A percentile compares a stretch with the other conserved stretches of the same genome.
phyloP scores from a whole-genome alignment of 2,797 vertebrate species.

The Garrulus glandarius region DNA sequence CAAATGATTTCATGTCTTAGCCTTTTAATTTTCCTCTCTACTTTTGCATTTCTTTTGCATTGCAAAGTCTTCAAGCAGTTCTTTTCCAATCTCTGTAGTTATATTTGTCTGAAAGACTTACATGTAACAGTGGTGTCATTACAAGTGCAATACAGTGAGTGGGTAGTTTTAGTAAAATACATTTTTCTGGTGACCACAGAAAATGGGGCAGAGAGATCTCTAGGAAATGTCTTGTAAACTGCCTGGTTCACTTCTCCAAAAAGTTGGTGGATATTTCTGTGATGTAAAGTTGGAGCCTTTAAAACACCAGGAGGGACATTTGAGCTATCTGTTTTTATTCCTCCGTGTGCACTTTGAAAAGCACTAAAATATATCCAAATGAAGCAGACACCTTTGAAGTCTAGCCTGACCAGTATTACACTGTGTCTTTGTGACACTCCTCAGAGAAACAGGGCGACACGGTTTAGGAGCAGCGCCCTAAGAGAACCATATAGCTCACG shows the following conservation, averaged over 20 bases:
- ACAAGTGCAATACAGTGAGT: background rate
- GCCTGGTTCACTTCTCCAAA: background rate
- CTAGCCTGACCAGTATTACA: background rate
- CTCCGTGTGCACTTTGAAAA: background rate
- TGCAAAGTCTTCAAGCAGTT: background rate
- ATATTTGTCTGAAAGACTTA: background rate
- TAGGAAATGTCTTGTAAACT: background rate
- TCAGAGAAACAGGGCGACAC: background rate
- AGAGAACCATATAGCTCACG: background rate
- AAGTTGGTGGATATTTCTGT: background rate
- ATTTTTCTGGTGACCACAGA: background rate
- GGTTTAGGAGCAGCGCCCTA: background rate
- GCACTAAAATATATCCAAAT: background rate
- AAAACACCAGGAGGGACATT: background rate
- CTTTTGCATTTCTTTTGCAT: background rate
- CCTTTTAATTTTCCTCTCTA: background rate
- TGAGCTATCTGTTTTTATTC: background rate
- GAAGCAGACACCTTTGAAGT: background rate
- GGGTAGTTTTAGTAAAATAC: background rate
- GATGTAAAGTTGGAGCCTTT: background rate
- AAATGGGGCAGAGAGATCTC: background rate
- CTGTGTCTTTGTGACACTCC: background rate
- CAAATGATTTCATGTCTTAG: background rate
- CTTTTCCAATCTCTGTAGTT: background rate
- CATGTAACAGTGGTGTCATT: background rate